Percentiles rank a stretch among this genome's conserved stretches.
Evolutionary conservation across 2,797 vertebrate species (phyloP).

Genomic region (Diplodus sargus): DNA sequence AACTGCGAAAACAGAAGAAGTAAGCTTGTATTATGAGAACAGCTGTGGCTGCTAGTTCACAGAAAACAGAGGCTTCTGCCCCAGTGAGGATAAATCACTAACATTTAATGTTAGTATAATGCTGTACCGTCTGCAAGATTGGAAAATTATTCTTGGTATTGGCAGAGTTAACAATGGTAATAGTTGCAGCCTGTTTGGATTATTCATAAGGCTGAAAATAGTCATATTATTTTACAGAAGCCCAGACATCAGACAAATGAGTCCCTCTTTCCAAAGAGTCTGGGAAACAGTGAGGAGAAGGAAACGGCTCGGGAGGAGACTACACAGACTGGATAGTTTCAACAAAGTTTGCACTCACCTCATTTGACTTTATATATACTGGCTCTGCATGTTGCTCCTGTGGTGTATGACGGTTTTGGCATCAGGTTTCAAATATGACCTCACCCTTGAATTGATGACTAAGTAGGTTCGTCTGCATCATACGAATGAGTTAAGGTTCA

Average conservation of each 20-base stretch:
- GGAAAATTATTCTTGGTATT: constrained; percentile 47
- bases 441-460: constrained; percentile 16
- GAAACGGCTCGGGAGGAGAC: constrained; percentile 64
- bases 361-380: constrained; percentile 56
- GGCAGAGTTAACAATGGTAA: constrained; percentile 46
- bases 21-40: constrained; percentile 8
- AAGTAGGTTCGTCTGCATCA: too few species aligned
- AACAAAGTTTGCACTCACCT: constrained; percentile 63
- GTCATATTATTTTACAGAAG: constrained; percentile 68
- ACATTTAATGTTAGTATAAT: constrained; percentile 7
- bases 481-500: too few species aligned
- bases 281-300: constrained; percentile 59
- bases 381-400: constrained; percentile 23
- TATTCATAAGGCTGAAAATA: constrained; percentile 55
- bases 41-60: constrained; percentile 4
- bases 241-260: constrained; percentile 70
- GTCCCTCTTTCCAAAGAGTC: constrained; percentile 70
- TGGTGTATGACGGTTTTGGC: neutral
- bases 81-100: neutral
- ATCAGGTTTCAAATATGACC: constrained; percentile 40
- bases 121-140: constrained; percentile 23
- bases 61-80: constrained; percentile 5
- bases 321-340: constrained; percentile 56
- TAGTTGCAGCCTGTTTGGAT: constrained; percentile 45
- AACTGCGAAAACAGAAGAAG: constrained; percentile 2